Evolutionary conservation across 2,113 vertebrate species (phyloP), one percentile per base, ranked within the genome.

Genomic region (Apaloderma vittatum): DNA sequence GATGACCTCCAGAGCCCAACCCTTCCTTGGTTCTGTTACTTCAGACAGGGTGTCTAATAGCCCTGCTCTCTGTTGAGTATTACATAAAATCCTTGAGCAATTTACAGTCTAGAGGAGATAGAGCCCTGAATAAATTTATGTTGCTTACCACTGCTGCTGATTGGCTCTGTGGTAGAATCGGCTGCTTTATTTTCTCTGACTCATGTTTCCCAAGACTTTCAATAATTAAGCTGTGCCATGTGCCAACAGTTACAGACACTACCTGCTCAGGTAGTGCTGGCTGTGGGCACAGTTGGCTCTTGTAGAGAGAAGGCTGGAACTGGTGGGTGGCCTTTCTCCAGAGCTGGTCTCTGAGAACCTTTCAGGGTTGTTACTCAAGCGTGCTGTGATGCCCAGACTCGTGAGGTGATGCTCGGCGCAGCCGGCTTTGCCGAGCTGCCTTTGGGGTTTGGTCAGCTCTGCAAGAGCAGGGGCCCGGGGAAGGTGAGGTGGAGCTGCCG

Each of bases 341-440:
- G 29, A 6, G 51, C 6, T 13, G 2, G 6, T 6, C 8, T 1
- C 57, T 30, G 45, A 32, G n/a, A 57, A 5, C 43, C 4, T 7
- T 12, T 30, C 40, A 27, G 48, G 4, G 10, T 49, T 3, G 27
- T 36, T 75, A 40, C 52, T 77, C 16, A 9, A 16, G 11, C 2
- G 1, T 0, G 6, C 10, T 1, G 12, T 8, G 24, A 13, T 27
- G 15, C 20, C 12, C 9, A 4, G 27, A 1, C 29, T 52, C 6
- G 0, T 18, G 8, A 5, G 30, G 57, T 27, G 1, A 2, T 1
- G 16, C 18, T 30, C 0, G 23, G 63, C 14, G 19, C 8, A 5
- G 20, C 17, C 40, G 68, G 15, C 8, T 61, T 51, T 34, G n/a
- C 30, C 19, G 68, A 48, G 37, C 68, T 21, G 1, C 4, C 36